Conservation (phyloP, 1,140 invertebrate species). For the Nymphalis io region DNA sequence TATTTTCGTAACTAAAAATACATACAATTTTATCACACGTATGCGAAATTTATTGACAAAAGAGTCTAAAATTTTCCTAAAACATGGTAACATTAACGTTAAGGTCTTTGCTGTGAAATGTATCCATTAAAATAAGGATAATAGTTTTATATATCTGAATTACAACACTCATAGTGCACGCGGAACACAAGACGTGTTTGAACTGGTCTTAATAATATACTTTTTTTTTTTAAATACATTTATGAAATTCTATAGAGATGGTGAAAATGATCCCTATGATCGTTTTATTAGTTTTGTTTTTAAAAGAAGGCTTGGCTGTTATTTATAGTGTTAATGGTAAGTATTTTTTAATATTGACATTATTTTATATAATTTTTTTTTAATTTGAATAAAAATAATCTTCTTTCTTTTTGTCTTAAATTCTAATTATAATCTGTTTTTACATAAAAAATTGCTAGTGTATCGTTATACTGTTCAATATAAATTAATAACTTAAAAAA, state of each 20-base stretch:
- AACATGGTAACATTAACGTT: slow-evolving; percentile 3
- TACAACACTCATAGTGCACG: not conserved
- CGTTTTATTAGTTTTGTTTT: not conserved
- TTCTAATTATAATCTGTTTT: too few species aligned
- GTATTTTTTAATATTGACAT: slow-evolving; percentile 1
- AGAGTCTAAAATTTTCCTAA: too few species aligned
- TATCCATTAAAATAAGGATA: slow-evolving; percentile 2
- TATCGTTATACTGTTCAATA: too few species aligned
- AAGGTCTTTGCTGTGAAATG: not conserved
- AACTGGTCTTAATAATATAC: not conserved
- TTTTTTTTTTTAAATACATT: not conserved
- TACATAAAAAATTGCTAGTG: too few species aligned
- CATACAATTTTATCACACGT: too few species aligned
- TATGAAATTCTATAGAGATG: not conserved
- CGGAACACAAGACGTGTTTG: slow-evolving; percentile 13
- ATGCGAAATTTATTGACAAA: too few species aligned
- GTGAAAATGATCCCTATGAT: not conserved
- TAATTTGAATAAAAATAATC: too few species aligned
- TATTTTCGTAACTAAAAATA: too few species aligned
- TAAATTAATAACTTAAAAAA: too few species aligned
- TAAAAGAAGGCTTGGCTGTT: slow-evolving; percentile 7
- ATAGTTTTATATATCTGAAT: not conserved
- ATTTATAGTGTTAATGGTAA: slow-evolving; percentile 22
- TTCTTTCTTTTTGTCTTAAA: too few species aligned
- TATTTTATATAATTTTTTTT: too few species aligned